Conservation (phyloP, 2,113 vertebrate genomes). For the Coregonus clupeaformis region DNA sequence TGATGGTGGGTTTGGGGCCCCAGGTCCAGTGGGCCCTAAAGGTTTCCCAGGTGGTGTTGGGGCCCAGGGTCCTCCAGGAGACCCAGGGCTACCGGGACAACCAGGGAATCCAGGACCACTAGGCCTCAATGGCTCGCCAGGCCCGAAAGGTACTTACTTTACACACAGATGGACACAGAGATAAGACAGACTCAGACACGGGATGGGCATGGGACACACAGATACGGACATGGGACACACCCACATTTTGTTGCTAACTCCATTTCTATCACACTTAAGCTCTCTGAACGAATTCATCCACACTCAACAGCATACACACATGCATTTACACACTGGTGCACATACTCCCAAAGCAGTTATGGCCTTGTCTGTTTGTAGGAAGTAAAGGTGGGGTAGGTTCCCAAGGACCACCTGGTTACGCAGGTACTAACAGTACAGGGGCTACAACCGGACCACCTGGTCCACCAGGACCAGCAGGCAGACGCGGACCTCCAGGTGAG, state of each 20-base stretch:
- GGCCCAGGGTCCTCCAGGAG: slow-evolving; percentile 66
- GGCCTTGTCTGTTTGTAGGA: slow-evolving; percentile 31
- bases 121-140: slow-evolving; percentile 57
- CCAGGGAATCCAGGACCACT: slow-evolving; percentile 65
- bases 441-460: slow-evolving; percentile 22
- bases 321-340: neutral
- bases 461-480: slow-evolving; percentile 49
- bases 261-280: no score
- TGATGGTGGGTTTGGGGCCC: slow-evolving; percentile 42
- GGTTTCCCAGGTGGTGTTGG: slow-evolving; percentile 53
- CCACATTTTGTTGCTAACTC: no score
- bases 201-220: no score
- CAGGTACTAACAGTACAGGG: slow-evolving; percentile 27
- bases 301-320: neutral
- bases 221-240: no score
- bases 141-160: slow-evolving; percentile 47
- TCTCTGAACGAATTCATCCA: no score
- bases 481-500: slow-evolving; percentile 54
- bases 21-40: slow-evolving; percentile 58
- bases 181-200: neutral
- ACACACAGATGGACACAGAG: no score
- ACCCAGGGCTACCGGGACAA: slow-evolving; percentile 53
- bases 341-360: no score
- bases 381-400: slow-evolving; percentile 47
- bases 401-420: slow-evolving; percentile 41